phyloP scores from a whole-genome alignment of 2,797 vertebrate genomes.

The Muscicapa comitata region DNA sequence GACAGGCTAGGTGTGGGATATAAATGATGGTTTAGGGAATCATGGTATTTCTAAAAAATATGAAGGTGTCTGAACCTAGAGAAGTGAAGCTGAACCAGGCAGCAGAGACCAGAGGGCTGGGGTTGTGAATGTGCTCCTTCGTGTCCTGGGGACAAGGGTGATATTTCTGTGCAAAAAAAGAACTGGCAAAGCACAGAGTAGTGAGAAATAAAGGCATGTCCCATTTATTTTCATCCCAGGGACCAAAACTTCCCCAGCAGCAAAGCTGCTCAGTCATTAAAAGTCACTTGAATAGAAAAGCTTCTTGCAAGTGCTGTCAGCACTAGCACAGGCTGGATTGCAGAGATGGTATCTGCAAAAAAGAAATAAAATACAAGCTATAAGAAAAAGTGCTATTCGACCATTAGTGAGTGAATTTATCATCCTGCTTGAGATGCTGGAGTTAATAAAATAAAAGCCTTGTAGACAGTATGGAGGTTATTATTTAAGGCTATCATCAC shows the following conservation, averaged over 20 bases:
- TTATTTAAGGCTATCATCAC: slow-evolving; percentile 45
- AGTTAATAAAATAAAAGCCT: slow-evolving; percentile 38
- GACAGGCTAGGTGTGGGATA: not conserved
- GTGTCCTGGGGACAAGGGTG: not conserved
- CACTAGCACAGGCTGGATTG: not conserved
- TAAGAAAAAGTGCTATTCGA: slow-evolving; percentile 19
- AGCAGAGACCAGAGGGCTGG: not conserved
- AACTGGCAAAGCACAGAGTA: not conserved
- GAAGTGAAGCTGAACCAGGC: not conserved
- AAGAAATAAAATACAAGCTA: not conserved
- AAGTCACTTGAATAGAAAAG: not conserved
- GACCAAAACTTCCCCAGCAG: not conserved
- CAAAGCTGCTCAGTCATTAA: not conserved
- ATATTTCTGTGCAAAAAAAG: not conserved
- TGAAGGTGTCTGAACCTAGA: not conserved
- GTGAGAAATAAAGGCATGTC: not conserved
- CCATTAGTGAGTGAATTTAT: slow-evolving; percentile 27
- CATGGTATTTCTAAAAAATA: not conserved
- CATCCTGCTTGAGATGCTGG: not conserved
- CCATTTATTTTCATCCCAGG: not conserved
- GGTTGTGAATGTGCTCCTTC: not conserved
- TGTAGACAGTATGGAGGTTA: not conserved
- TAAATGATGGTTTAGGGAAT: not conserved
- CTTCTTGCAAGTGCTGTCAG: not conserved
- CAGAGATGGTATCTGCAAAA: not conserved